Evolutionary conservation across 2,797 vertebrate species (phyloP).

Genomic region (Neosalanx taihuensis): DNA sequence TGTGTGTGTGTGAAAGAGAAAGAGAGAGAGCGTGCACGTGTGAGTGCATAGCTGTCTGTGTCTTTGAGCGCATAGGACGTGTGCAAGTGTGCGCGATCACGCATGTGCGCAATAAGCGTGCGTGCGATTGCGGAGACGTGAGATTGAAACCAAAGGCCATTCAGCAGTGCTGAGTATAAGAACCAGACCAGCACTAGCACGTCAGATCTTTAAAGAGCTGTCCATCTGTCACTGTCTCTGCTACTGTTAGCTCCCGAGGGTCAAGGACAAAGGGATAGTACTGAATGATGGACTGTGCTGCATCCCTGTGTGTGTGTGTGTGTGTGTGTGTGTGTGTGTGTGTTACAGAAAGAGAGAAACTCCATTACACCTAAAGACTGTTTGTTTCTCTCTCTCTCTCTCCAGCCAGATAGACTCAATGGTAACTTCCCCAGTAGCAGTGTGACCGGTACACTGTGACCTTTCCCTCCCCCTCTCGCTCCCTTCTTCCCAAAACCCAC

Average conservation of each 20-base stretch:
- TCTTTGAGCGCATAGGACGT: too few relatives aligned
- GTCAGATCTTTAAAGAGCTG: conserved; percentile 42
- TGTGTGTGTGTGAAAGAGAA: background rate
- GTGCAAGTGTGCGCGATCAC: too few relatives aligned
- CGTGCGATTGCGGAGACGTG: conserved; percentile 8
- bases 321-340: conserved; percentile 3
- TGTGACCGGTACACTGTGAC: conserved; percentile 21
- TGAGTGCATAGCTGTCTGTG: too few relatives aligned
- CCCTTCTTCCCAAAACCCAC: conserved; percentile 30
- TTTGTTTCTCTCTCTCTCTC: background rate
- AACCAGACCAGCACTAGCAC: conserved; percentile 39
- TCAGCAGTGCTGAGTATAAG: conserved; percentile 15
- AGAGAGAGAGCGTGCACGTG: too few relatives aligned
- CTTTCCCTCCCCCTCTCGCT: conserved; percentile 16
- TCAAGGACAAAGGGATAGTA: conserved; percentile 32
- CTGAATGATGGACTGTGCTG: conserved; percentile 35
- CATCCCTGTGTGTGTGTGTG: conserved; percentile 10
- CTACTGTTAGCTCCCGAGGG: conserved; percentile 50
- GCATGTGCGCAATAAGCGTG: background rate
- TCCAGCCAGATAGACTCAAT: background rate
- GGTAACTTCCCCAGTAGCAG: conserved; percentile 14
- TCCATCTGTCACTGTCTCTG: conserved; percentile 37
- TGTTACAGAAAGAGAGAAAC: background rate
- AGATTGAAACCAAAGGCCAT: conserved; percentile 11
- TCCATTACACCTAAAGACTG: background rate